Conservation (phyloP, 2,797 vertebrate genomes). For the Myotis planiceps region DNA sequence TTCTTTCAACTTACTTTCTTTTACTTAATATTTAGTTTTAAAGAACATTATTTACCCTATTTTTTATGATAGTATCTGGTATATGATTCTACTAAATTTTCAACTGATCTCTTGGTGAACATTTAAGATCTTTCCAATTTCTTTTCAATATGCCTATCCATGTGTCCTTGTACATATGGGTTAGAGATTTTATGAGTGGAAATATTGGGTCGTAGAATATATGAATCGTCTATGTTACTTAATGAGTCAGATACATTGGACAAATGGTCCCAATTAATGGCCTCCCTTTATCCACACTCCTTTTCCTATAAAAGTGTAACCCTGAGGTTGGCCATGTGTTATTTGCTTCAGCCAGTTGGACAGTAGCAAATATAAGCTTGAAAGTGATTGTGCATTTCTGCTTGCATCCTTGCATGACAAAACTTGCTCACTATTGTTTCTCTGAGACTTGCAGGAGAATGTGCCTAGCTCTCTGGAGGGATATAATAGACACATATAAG, state of each 20-base stretch:
- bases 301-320: background rate
- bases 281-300: background rate
- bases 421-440: background rate
- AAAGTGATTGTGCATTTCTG: background rate
- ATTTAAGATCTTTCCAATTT: background rate
- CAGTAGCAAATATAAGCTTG: background rate
- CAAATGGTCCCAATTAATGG: background rate
- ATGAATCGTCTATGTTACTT: background rate
- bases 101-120: background rate
- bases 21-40: conserved; percentile 12
- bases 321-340: background rate
- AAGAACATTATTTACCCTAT: background rate
- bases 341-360: background rate
- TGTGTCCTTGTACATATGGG: background rate
- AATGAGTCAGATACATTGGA: background rate
- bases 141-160: background rate
- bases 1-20: background rate
- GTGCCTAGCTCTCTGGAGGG: background rate
- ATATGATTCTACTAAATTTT: background rate
- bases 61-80: background rate
- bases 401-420: background rate
- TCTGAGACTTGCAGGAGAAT: background rate
- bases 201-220: background rate
- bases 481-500: background rate
- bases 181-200: background rate